Conservation (phyloP, 2,797 vertebrate genomes). For the Labeo calbasu region DNA sequence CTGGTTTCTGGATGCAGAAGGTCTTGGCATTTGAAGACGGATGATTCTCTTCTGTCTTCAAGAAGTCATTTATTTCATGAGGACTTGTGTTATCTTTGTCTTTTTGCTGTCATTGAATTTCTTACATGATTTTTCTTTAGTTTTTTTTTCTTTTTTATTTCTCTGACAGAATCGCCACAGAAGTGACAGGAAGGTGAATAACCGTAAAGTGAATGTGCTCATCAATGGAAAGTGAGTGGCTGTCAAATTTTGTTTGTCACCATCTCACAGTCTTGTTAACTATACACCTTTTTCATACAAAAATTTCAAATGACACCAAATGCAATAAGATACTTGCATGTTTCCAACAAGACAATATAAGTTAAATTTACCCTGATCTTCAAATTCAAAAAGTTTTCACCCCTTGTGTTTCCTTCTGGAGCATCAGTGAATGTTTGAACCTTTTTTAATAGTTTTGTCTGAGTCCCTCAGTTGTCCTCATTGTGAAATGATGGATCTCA, state of each 20-base stretch:
- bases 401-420: too few species aligned
- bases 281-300: slow-evolving; percentile 3
- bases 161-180: slow-evolving; percentile 86
- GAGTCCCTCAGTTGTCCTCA: too few species aligned
- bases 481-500: too few species aligned
- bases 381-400: too few species aligned
- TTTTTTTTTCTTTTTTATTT: background rate
- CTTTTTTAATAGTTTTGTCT: too few species aligned
- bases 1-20: background rate
- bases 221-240: slow-evolving; percentile 86
- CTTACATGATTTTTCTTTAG: too few species aligned
- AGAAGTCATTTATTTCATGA: background rate
- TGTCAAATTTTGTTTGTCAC: background rate
- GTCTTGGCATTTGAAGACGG: background rate
- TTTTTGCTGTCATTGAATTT: background rate
- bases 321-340: background rate
- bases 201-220: slow-evolving; percentile 87
- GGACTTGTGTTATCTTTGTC: background rate
- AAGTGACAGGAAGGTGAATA: slow-evolving; percentile 93
- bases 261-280: background rate
- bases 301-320: background rate
- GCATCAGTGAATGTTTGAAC: too few species aligned
- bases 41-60: background rate
- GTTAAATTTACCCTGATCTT: too few species aligned
- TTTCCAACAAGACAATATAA: too few species aligned